phyloP scores from a whole-genome alignment of 35 echinoderm and acorn worm genomes.

The Apostichopus californicus region DNA sequence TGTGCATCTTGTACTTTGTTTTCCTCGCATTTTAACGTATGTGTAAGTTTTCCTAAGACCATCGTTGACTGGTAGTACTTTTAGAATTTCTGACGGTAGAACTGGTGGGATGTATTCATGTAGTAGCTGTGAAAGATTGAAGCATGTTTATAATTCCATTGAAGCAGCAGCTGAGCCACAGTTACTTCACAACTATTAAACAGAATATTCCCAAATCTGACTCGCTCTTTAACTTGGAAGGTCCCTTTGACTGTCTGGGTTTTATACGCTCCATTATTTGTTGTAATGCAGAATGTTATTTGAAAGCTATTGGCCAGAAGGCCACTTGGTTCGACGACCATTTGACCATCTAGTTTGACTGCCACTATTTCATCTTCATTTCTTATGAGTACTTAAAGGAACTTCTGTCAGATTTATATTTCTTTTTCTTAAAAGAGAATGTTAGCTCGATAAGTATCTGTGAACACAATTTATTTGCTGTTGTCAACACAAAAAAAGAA shows the following conservation, averaged over 20 bases:
- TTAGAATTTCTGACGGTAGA: background rate
- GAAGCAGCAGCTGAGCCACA: slow-evolving; percentile 44
- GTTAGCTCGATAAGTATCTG: background rate
- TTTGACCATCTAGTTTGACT: background rate
- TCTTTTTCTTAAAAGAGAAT: background rate
- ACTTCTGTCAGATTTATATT: background rate
- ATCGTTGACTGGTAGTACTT: slow-evolving; percentile 8
- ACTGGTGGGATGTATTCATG: slow-evolving; percentile 13
- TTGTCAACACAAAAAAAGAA: background rate
- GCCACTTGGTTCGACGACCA: too few relatives aligned
- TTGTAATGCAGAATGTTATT: too few relatives aligned
- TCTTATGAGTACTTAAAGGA: slow-evolving; percentile 4
- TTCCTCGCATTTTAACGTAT: background rate
- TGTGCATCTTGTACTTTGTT: slow-evolving; percentile 46
- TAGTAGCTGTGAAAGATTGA: background rate
- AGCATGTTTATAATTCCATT: background rate
- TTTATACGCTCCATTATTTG: too few relatives aligned
- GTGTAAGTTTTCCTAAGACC: background rate
- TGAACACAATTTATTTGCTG: background rate
- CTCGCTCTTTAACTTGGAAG: background rate
- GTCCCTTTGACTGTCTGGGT: too few relatives aligned
- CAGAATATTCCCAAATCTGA: background rate
- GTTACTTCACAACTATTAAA: slow-evolving; percentile 26
- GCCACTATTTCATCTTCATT: slow-evolving; percentile 20
- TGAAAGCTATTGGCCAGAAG: too few relatives aligned